Conservation (phyloP, 2,797 vertebrate species). For the Bradypus variegatus region DNA sequence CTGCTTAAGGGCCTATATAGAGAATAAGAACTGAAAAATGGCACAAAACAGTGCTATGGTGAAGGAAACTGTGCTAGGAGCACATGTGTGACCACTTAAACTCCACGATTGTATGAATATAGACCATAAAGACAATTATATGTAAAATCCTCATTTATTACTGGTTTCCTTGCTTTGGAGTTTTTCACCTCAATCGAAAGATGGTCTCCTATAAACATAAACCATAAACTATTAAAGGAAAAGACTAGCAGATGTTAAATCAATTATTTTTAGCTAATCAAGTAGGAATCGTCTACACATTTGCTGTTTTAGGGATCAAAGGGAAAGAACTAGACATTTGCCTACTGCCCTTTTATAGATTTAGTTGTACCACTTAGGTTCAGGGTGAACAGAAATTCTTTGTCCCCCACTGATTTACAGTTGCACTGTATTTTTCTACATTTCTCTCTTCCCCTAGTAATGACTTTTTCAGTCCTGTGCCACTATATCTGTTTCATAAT, state of each 20-base stretch:
- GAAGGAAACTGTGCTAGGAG: not conserved
- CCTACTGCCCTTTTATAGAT: not conserved
- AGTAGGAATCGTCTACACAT: not conserved
- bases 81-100: not conserved
- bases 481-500: not conserved
- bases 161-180: not conserved
- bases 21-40: not conserved
- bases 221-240: not conserved
- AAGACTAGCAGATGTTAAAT: not conserved
- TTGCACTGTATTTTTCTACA: not conserved
- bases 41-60: not conserved
- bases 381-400: not conserved
- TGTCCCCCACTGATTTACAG: not conserved
- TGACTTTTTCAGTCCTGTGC: not conserved
- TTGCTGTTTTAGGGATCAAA: not conserved
- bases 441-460: not conserved
- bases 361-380: not conserved
- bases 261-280: not conserved
- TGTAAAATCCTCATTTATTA: not conserved
- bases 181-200: slow-evolving; percentile 5
- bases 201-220: not conserved
- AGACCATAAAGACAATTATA: not conserved
- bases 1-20: not conserved
- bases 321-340: not conserved
- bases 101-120: not conserved